Base-by-base conservation (phyloP, 2,113 vertebrate species). In the Amblyopsis rosae region DNA sequence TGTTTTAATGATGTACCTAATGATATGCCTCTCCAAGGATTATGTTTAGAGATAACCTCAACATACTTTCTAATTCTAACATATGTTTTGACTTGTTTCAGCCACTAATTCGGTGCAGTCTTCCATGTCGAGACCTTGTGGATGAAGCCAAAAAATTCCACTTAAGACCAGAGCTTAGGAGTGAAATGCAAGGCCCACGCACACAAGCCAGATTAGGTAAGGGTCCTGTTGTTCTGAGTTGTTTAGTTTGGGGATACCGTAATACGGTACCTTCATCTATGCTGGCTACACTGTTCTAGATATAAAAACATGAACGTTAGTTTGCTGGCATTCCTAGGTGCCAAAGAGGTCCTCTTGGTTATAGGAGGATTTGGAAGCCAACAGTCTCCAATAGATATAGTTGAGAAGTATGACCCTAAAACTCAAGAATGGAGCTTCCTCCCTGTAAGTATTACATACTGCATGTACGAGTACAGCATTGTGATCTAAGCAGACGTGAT, bases 111-210 rank as follows among this genome's bases (percentile, higher is more conserved):
- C 95, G 95, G 59, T 96, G 96, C 80, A 99, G 97, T 73, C 91
- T 99, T 81, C 96, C 96, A 19, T 99, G 96, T 90, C 94, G 98
- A 90, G 98, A 99, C 87, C 94, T 99, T 0, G 98, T 99, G 1
- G 98, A 99, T 0, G 98, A 99, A 92, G 98, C 98, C 46, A 99
- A 99, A 93, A 99, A 99, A 84, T 99, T 99, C 84, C 98, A 99
- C 74, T 87, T 99, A 77, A 92, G 98, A 47, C 98, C 98, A 0
- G 98, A 99, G 84, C 93, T 99, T 53, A 93, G 98, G 59, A 98
- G 96, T 79, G 96, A 99, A 81, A 99, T 99, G 98, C 98, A 99
- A 73, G 95, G 97, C 65, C 96, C 96, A 53, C 94, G 98, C 84
- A 99, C 97, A 16, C 94, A 97, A 85, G 95, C 96, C 65, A 94